A percentile compares a stretch with the other conserved stretches of the same genome.
These are phyloP conservation scores for Calcarius lapponicus DNA, from an alignment of 2,797 vertebrate genomes.

Conservation along the genomic window DNA sequence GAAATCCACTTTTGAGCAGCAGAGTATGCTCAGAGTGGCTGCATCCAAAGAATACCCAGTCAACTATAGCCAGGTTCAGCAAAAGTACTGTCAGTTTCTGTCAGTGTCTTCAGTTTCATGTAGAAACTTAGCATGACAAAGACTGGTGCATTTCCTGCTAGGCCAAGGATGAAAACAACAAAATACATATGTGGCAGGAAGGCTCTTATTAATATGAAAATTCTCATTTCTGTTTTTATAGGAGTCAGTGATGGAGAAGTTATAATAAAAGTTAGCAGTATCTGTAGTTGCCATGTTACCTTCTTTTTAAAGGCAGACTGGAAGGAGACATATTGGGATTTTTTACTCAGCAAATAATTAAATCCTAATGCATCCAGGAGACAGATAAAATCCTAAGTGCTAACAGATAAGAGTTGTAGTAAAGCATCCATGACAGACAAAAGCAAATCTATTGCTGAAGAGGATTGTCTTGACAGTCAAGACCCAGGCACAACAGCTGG, in stretches of 20 bases:
- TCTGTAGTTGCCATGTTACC: neutral
- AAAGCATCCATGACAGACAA: neutral
- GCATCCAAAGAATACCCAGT: slow-evolving; percentile 70
- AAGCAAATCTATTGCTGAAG: neutral
- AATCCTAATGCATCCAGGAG: neutral
- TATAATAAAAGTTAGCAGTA: neutral
- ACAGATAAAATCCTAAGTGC: neutral
- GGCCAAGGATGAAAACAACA: slow-evolving; percentile 51
- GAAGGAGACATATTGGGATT: neutral
- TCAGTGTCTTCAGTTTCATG: slow-evolving; percentile 58
- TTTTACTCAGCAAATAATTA: neutral
- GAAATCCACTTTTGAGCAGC: slow-evolving; percentile 56
- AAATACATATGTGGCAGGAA: slow-evolving; percentile 64
- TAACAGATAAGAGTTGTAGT: neutral
- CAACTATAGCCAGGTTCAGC: slow-evolving; percentile 68
- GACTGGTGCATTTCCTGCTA: slow-evolving; percentile 66
- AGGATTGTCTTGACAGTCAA: neutral
- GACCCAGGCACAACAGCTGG: neutral
- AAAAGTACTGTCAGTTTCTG: slow-evolving; percentile 55
- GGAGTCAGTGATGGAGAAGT: neutral
- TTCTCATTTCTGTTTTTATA: neutral
- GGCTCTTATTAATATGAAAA: slow-evolving; percentile 25
- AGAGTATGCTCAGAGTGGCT: slow-evolving; percentile 70
- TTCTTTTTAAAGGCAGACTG: neutral
- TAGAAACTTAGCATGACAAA: slow-evolving; percentile 63